A percentile compares a stretch with the other conserved stretches of the same genome.
Evolutionary conservation across 2,797 vertebrate species (phyloP).

Genomic region (Anguilla anguilla): DNA sequence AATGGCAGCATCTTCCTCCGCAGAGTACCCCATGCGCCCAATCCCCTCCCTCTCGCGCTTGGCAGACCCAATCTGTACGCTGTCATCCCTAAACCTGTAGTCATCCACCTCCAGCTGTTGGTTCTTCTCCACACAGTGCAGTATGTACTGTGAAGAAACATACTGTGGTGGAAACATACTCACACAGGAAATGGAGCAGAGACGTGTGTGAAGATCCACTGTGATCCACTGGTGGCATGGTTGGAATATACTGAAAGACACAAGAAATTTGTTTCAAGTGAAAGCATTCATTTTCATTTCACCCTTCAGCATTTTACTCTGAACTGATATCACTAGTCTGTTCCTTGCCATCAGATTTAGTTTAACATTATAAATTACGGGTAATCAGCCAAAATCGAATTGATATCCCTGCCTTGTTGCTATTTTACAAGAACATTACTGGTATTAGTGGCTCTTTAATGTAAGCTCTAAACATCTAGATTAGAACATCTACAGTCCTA

Average conservation of each 20-base stretch:
- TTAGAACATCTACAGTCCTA: too few relatives aligned
- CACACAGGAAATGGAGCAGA: conserved; percentile 66
- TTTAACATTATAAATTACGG: background rate
- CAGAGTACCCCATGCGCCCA: conserved; percentile 68
- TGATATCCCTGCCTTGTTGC: too few relatives aligned
- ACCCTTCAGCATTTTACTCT: background rate
- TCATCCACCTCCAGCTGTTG: conserved; percentile 75
- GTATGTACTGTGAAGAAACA: conserved; percentile 78
- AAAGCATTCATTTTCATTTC: background rate
- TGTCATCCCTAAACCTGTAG: conserved; percentile 66
- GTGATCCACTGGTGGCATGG: background rate
- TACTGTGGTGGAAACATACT: conserved; percentile 72
- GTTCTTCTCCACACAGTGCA: conserved; percentile 77
- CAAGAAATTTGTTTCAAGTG: background rate
- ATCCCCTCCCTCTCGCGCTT: conserved; percentile 29
- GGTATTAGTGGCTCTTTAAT: too few relatives aligned
- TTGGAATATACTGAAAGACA: background rate
- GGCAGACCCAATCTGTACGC: conserved; percentile 25
- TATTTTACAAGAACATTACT: too few relatives aligned
- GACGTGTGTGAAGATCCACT: conserved; percentile 25
- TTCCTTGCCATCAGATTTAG: background rate
- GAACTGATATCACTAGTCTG: background rate
- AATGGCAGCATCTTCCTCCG: conserved; percentile 80
- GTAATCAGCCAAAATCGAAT: too few relatives aligned
- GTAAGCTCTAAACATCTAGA: too few relatives aligned